A percentile compares a stretch with the other conserved stretches of the same genome.
phyloP scores from a whole-genome alignment of 2,797 vertebrate genomes.

The Melanogrammus aeglefinus region DNA sequence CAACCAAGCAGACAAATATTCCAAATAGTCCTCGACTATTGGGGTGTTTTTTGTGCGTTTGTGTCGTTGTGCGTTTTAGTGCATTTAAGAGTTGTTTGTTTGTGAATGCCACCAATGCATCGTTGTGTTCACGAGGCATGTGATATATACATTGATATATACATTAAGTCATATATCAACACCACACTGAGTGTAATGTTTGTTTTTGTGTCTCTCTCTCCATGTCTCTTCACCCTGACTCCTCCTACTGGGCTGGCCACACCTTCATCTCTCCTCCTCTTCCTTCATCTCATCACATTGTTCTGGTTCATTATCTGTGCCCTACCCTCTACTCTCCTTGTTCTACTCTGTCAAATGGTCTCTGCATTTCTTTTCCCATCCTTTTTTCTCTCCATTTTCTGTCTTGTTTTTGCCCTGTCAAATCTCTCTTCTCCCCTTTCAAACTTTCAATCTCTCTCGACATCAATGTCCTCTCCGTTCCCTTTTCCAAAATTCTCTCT shows the following conservation, averaged over 20 bases:
- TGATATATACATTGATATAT: slow-evolving; percentile 69
- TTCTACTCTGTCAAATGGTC: slow-evolving; percentile 17
- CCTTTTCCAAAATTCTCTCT: slow-evolving; percentile 28
- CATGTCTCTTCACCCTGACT: slow-evolving; percentile 60
- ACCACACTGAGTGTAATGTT: slow-evolving; percentile 80
- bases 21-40: slow-evolving; percentile 53
- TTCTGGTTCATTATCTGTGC: background rate
- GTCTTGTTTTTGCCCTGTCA: slow-evolving; percentile 25
- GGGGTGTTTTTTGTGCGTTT: slow-evolving; percentile 23
- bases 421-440: slow-evolving; percentile 47
- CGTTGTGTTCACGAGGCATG: slow-evolving; percentile 74
- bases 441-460: slow-evolving; percentile 35
- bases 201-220: slow-evolving; percentile 61
- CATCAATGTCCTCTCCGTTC: slow-evolving; percentile 38
- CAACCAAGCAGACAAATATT: slow-evolving; percentile 56
- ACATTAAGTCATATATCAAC: slow-evolving; percentile 61
- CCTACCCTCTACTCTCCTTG: slow-evolving; percentile 6
- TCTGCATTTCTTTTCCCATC: slow-evolving; percentile 28
- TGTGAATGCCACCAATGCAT: slow-evolving; percentile 48
- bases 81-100: slow-evolving; percentile 42
- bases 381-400: slow-evolving; percentile 32
- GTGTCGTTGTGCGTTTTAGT: slow-evolving; percentile 58
- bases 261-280: slow-evolving; percentile 46
- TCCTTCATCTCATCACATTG: slow-evolving; percentile 11
- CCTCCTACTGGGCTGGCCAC: slow-evolving; percentile 74